Evolutionary conservation across 2,888 invertebrate species (phyloP).

Genomic region (Shargacucullia verbasci): DNA sequence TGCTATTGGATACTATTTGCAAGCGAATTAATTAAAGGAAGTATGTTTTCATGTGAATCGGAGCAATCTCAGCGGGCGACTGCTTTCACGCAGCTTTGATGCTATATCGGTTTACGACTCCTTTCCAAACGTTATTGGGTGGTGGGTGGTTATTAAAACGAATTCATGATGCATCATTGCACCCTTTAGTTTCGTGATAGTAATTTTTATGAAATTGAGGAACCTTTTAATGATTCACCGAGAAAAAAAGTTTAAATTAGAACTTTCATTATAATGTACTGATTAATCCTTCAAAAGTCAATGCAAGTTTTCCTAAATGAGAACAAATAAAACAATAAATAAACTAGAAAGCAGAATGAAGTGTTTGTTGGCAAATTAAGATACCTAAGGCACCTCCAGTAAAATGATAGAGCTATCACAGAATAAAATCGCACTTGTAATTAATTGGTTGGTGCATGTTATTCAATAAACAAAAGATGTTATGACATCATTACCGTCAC

Average conservation of each 20-base stretch:
- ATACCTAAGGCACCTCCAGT: neutral
- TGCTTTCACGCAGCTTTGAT: slow-evolving; percentile 68
- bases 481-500: neutral
- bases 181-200: slow-evolving; percentile 4
- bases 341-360: slow-evolving; percentile 2
- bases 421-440: too few relatives aligned
- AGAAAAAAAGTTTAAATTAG: too few relatives aligned
- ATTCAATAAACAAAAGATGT: neutral
- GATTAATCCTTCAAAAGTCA: too few relatives aligned
- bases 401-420: too few relatives aligned
- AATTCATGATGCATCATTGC: slow-evolving; percentile 14
- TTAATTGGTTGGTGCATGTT: too few relatives aligned
- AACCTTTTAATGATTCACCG: too few relatives aligned
- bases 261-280: too few relatives aligned
- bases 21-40: slow-evolving; percentile 66
- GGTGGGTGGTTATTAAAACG: slow-evolving; percentile 56
- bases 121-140: slow-evolving; percentile 63
- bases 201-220: too few relatives aligned
- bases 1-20: slow-evolving; percentile 62
- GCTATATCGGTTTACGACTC: slow-evolving; percentile 69
- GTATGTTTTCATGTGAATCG: slow-evolving; percentile 60
- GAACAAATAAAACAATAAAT: too few relatives aligned
- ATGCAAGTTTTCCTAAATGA: slow-evolving; percentile 3
- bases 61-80: slow-evolving; percentile 56
- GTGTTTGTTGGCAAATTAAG: slow-evolving; percentile 14